These are phyloP conservation scores for Nephrotoma guestfalica DNA, from an alignment of 2,888 invertebrate genomes.

Conservation along the genomic window DNA sequence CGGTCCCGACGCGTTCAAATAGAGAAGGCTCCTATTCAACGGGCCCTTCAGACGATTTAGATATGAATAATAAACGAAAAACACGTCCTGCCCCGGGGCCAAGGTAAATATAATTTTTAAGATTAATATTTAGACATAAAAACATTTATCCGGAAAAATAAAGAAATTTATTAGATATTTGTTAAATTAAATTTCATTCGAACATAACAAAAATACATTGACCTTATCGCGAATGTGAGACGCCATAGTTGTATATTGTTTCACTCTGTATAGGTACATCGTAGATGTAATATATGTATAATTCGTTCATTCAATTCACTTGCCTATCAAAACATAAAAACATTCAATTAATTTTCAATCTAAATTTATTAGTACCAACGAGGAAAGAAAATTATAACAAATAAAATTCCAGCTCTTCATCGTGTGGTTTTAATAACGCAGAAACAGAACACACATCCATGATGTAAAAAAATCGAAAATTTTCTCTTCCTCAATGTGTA, in stretches of 20 bases:
- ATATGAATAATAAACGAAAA: conserved; percentile 73
- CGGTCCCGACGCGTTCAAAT: conserved; percentile 15
- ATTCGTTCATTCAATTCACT: not conserved
- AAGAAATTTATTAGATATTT: not conserved
- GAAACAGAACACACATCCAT: not conserved
- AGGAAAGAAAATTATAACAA: not conserved
- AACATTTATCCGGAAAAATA: not conserved
- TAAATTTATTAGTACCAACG: not conserved
- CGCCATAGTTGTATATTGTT: conserved; percentile 3
- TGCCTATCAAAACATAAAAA: not conserved
- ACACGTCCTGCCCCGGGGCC: conserved; percentile 57
- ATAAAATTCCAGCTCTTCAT: not conserved
- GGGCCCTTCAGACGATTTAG: conserved; percentile 19
- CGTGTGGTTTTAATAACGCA: not conserved
- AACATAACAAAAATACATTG: conserved; percentile 3
- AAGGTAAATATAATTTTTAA: conserved; percentile 36
- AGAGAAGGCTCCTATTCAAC: conserved; percentile 15
- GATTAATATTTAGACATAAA: not conserved
- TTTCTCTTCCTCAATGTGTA: not conserved
- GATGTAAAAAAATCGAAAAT: not conserved
- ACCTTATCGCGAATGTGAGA: not conserved
- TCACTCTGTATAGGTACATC: not conserved
- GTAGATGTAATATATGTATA: not conserved
- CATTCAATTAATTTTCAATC: not conserved
- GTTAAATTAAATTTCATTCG: not conserved